Evolutionary conservation across 2,888 invertebrate genomes (phyloP).

Genomic region (Callimorpha dominula): DNA sequence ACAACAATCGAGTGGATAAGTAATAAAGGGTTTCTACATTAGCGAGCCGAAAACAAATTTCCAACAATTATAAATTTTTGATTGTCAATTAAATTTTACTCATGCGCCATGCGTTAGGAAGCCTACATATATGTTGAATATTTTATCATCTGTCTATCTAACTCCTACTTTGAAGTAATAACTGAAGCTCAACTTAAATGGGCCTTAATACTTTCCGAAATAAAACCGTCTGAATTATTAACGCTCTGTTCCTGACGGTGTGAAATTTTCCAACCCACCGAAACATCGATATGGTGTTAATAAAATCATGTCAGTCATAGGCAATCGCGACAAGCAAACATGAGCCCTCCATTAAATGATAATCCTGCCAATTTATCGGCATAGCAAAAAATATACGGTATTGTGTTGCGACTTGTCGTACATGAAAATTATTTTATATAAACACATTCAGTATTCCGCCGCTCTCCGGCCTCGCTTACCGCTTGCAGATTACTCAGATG

Average conservation of each 20-base stretch:
- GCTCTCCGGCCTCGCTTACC: constrained; percentile 64
- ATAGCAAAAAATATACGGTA: constrained; percentile 82
- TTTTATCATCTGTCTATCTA: constrained; percentile 73
- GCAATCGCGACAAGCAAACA: constrained; percentile 83
- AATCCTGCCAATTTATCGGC: constrained; percentile 86
- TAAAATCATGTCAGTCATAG: constrained; percentile 85
- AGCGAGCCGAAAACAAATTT: constrained; percentile 53
- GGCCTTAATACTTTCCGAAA: constrained; percentile 70
- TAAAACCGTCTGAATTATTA: constrained; percentile 73
- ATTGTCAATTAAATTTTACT: constrained; percentile 71
- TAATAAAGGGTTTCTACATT: constrained; percentile 40
- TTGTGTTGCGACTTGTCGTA: constrained; percentile 85
- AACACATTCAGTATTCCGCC: constrained; percentile 84
- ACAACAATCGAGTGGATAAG: neutral
- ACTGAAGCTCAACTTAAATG: constrained; percentile 73
- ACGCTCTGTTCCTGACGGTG: constrained; percentile 62
- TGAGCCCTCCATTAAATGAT: constrained; percentile 87
- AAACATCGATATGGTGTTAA: constrained; percentile 80
- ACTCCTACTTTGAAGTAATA: constrained; percentile 74
- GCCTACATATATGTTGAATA: constrained; percentile 70
- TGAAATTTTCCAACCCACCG: constrained; percentile 67
- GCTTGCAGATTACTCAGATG: constrained; percentile 74
- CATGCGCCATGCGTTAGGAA: constrained; percentile 70
- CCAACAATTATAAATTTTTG: constrained; percentile 65
- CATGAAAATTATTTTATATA: constrained; percentile 87